These are phyloP conservation scores for Chrysolina oricalcia DNA, from an alignment of 2,888 invertebrate genomes.

Conservation along the genomic window DNA sequence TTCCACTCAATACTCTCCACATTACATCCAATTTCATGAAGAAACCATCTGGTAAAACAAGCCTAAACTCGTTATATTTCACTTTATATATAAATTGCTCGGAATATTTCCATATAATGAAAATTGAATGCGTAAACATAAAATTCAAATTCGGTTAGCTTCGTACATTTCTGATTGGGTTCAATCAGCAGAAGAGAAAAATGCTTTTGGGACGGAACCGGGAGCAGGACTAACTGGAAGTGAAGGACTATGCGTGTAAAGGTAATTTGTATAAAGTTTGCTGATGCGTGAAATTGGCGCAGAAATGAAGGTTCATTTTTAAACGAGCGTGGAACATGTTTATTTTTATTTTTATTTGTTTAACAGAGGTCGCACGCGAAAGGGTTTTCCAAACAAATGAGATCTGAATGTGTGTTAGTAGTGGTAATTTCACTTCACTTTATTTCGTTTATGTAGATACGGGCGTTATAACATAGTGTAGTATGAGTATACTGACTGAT, in stretches of 20 bases:
- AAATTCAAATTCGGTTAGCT: conserved; percentile 28
- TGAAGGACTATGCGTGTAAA: conserved; percentile 17
- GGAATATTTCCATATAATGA: conserved; percentile 19
- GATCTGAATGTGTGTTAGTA: not conserved
- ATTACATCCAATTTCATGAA: not conserved
- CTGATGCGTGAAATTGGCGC: conserved; percentile 33
- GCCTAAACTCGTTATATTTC: conserved; percentile 17
- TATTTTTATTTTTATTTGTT: conserved; percentile 32
- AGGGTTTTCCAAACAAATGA: not conserved
- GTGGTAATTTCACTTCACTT: too few species aligned
- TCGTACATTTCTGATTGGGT: conserved; percentile 32
- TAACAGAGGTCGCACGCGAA: not conserved
- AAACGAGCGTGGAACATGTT: conserved; percentile 10
- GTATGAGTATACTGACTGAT: too few species aligned
- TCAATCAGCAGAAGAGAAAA: conserved; percentile 23
- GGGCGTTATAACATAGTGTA: too few species aligned
- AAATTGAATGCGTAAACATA: conserved; percentile 19
- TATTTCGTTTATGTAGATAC: too few species aligned
- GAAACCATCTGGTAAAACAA: conserved; percentile 8
- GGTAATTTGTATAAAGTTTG: conserved; percentile 30
- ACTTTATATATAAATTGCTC: not conserved
- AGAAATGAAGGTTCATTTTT: conserved; percentile 16
- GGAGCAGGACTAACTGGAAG: conserved; percentile 6
- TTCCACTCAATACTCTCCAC: not conserved
- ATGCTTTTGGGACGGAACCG: conserved; percentile 22